Evolutionary conservation across 2,797 vertebrate species (phyloP), one percentile per base, ranked within the genome.

Genomic region (Pipistrellus kuhlii): DNA sequence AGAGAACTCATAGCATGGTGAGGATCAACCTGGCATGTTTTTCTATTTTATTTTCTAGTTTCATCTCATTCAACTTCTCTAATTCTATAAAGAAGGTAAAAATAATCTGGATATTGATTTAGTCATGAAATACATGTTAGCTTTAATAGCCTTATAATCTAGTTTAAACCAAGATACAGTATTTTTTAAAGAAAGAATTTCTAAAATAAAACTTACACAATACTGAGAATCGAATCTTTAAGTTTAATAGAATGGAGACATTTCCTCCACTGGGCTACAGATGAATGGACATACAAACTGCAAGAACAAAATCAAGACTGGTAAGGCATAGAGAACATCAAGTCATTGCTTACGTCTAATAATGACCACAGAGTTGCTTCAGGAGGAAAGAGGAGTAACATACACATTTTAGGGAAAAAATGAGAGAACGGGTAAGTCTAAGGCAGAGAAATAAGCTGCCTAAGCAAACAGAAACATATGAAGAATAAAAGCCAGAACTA

Each of bases 161-260:
- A 95, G 55, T 85, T 91, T 93, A 96, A 62, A 82, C 18, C 25
- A 93, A 94, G 78, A 94, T 48, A 55, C 2, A 41, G 14, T 20
- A 84, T 73, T 95, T 94, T 94, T 64, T 32, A 94, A 92, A 93
- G 48, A 17, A 91, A 94, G 55, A 96, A 93, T 76, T 90, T 71
- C 25, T 92, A 94, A 88, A 87, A 62, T 68, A 64, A 85, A 92
- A 99, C 99, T 99, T 98, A 99, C 99, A 99, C 99, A 84, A 99
- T 99, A 98, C 99, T 99, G 93, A 99, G 99, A 97, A 99, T 98
- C 17, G 99, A 99, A 97, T 99, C 99, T 98, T 99, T 99, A 97
- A 99, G 99, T 97, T 99, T 99, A 97, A 99, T 99, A 72, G 99
- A 99, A 97, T 99, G 99, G 95, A 99, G 99, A 98, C 99, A 99